Evolutionary conservation across 23 tunicate genomes (phyloP), one percentile per base, ranked within the genome.

Genomic region (Trididemnum clinides): DNA sequence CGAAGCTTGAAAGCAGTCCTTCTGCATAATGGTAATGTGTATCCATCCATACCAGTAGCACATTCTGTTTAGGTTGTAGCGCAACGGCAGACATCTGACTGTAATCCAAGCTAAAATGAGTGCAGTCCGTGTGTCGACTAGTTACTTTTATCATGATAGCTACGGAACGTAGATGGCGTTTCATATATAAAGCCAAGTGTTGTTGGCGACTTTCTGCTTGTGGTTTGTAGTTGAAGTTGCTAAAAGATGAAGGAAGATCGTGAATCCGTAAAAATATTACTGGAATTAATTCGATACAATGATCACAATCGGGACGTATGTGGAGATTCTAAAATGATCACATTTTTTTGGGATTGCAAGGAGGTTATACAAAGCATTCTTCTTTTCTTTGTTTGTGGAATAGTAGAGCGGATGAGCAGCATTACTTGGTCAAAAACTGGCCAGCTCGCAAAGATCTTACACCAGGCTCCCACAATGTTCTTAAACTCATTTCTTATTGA

Each of bases 331-430:
- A 71, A 71, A 71, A 71, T 71, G 77, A 71, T 71, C 4, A 12
- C 38, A 27, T 71, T 71, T 71, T 63, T n/a, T 63, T 63, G 71
- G 71, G 71, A 12, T 63, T 71, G 77, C 77, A 71, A 31, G 39
- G 77, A 71, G 77, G 77, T 7, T 71, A 71, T 71, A 71, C 77
- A 3, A 71, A 71, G n/a, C 77, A 71, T 71, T 71, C 38, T 71
- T 71, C 37, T 37, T 71, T 71, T n/a, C 38, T 71, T 6, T 71
- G 77, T n/a, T 71, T 71, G 38, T 71, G 39, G 77, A n/a, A 71
- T 33, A 30, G 77, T 37, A 71, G 38, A n/a, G 77, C 77, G 6
- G 77, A 71, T 71, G 77, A 71, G 21, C 77, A 30, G 38, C 77
- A 71, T 31, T 71, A 71, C 21, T n/a, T 71, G 37, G 30, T 6